Evolutionary conservation across 2,113 vertebrate species (phyloP), one percentile per base, ranked within the genome.

Genomic region (Petaurus breviceps): DNA sequence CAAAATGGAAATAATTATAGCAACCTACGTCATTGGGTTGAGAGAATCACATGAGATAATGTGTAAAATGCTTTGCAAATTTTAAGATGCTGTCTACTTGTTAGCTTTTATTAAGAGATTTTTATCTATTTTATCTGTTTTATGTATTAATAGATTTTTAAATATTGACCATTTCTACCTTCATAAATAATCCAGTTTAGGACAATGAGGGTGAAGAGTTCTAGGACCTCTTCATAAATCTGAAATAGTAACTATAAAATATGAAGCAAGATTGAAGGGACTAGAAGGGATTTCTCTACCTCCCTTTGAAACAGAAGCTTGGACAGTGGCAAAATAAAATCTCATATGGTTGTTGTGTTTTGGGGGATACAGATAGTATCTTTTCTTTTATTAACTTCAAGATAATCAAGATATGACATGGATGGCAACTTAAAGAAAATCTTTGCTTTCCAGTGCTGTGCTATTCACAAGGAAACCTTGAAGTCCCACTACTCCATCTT

Each of bases 311-410:
- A 93, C 46, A 92, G 91, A 93, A 94, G 54, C 37, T 23, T 7
- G 25, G 52, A 23, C 50, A 68, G 55, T 47, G 47, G 50, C 14
- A 89, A 89, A 95, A 95, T 92, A 94, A 61, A 89, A 77, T 94
- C 95, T 93, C 49, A 28, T 92, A 94, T 92, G 31, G 43, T 46
- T 55, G 23, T 94, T 91, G 92, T 91, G 2, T 89, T 93, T 89
- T 92, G 68, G 68, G 94, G 54, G 94, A 91, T 90, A 94, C 26
- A 89, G 91, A 95, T 8, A 68, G 51, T 91, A 52, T 90, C n/a
- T 24, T 77, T 91, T 61, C 24, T 52, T 52, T 61, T 23, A n/a
- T 57, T 22, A 23, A 53, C 46, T 89, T 92, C 37, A 25, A 12
- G 47, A 19, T 84, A 22, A 84, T 84, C 68, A 84, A 84, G 68